Conservation (phyloP, 2,888 invertebrate genomes). For the Villa cingulata region DNA sequence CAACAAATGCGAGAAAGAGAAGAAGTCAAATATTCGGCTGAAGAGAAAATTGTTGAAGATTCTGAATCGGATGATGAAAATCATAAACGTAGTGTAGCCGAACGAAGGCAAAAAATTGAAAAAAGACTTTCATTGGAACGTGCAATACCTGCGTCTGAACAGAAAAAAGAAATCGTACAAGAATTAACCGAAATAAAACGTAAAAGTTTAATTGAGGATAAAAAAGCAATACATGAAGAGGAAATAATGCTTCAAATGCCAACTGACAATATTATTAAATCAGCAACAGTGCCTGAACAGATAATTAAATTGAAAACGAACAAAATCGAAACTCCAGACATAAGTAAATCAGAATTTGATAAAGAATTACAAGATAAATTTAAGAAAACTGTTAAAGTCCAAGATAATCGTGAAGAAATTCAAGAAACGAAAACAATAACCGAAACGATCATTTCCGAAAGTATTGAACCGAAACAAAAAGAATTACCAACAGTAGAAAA, state of each 20-base stretch:
- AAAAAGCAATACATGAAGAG: slow-evolving; percentile 35
- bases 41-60: slow-evolving; percentile 59
- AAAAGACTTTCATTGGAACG: slow-evolving; percentile 57
- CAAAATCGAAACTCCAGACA: slow-evolving; percentile 29
- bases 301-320: slow-evolving; percentile 35
- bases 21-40: slow-evolving; percentile 65
- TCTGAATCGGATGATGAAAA: slow-evolving; percentile 48
- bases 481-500: slow-evolving; percentile 17
- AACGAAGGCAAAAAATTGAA: slow-evolving; percentile 60
- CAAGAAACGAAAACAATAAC: too few species aligned
- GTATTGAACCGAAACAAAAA: slow-evolving; percentile 19
- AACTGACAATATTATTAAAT: slow-evolving; percentile 34
- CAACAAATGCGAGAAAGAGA: slow-evolving; percentile 41
- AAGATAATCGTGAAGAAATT: slow-evolving; percentile 16
- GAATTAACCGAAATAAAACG: slow-evolving; percentile 58
- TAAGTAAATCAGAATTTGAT: slow-evolving; percentile 34
- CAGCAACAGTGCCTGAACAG: slow-evolving; percentile 31
- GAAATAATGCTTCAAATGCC: slow-evolving; percentile 36
- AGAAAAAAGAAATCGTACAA: slow-evolving; percentile 58
- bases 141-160: slow-evolving; percentile 54
- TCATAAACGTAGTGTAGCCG: slow-evolving; percentile 59
- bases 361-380: slow-evolving; percentile 34
- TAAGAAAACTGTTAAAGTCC: slow-evolving; percentile 26
- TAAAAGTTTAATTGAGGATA: slow-evolving; percentile 42
- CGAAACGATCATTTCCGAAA: too few species aligned